Evolutionary conservation across 2,888 invertebrate species (phyloP), one percentile per base, ranked within the genome.

Genomic region (Loripinus fragilis): DNA sequence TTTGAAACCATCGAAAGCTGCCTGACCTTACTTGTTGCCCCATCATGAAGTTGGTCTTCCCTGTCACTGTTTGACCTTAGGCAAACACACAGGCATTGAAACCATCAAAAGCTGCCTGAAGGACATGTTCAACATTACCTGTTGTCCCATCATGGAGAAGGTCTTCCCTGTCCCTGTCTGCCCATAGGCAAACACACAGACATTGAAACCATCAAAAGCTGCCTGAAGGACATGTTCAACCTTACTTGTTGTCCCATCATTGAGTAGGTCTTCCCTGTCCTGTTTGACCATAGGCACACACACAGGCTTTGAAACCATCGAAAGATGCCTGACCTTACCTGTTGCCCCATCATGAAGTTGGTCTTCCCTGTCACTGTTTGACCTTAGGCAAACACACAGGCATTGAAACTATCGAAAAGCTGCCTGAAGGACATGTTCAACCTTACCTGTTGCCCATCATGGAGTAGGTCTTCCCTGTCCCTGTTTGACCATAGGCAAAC

Each of bases 121-220:
- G n/a, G n/a, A n/a, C n/a, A n/a, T n/a, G n/a, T n/a, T n/a, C n/a
- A n/a, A n/a, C n/a, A n/a, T 52, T 85, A 95, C 95, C 86, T 94
- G 94, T n/a, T 94, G 94, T 41, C 97, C 97, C 94, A 97, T 97
- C 97, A 98, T 97, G 0, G 97, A 97, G 90, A 96, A 97, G 0
- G 97, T 97, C 94, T 97, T 97, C 0, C 97, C 97, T 71, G 97
- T 97, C 17, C 97, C 97, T 0, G 97, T 97, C 94, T 97, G 97
- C 0, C 97, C 97, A 92, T 98, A 98, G 15, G 97, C 97, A 94
- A 97, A 97, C 64, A 98, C 96, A 93, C 97, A 98, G 5, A 97
- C 96, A 94, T 98, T 97, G 92, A 97, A 98, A 0, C 96, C 67
- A 41, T 38, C 94, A 75, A 95, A 94, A 15, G 96, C 94, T 41